Conservation (phyloP, 2,113 vertebrate genomes). For the Zapus hudsonius region DNA sequence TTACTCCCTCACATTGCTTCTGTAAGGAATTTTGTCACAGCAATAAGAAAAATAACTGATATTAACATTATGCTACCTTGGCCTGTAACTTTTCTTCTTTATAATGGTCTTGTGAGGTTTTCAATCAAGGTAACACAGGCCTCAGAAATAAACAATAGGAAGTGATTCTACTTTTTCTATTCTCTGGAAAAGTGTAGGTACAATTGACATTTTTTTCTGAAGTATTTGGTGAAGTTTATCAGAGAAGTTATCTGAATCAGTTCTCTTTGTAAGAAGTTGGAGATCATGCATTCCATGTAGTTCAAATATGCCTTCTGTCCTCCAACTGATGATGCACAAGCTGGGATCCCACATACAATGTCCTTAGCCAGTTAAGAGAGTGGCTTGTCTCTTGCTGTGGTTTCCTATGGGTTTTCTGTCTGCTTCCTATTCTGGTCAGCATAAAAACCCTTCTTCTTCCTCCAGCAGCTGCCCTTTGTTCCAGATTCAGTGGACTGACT, state of each 20-base stretch:
- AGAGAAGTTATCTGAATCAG: background rate
- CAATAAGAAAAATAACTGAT: background rate
- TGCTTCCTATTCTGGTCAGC: background rate
- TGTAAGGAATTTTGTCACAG: background rate
- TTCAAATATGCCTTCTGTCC: background rate
- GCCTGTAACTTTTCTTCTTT: background rate
- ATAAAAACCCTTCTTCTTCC: background rate
- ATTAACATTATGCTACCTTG: background rate
- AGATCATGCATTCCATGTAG: background rate
- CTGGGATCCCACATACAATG: background rate
- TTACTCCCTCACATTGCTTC: background rate
- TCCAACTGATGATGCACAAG: background rate
- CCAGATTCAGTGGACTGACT: background rate
- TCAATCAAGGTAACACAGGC: background rate
- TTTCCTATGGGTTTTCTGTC: background rate
- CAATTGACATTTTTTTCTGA: background rate
- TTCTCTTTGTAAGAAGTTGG: background rate
- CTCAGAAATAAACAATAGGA: background rate
- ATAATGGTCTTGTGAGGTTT: background rate
- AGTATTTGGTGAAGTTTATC: background rate
- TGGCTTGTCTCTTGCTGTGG: background rate
- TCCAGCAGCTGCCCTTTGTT: background rate
- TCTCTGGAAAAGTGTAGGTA: background rate
- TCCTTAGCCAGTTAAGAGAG: background rate
- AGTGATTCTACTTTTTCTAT: background rate